phyloP scores from a whole-genome alignment of 2,797 vertebrate genomes.

The Acridotheres tristis region DNA sequence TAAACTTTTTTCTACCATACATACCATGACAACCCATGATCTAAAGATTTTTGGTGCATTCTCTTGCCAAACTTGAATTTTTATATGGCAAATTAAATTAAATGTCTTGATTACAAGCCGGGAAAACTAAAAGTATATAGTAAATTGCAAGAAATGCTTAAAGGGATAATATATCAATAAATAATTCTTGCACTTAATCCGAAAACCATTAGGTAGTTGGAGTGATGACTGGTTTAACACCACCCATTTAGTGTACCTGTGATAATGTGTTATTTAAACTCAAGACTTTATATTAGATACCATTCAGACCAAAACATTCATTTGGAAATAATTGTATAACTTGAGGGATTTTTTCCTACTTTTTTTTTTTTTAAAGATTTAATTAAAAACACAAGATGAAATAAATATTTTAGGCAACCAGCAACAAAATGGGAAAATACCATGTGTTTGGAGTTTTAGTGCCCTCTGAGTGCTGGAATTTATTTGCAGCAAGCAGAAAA shows the following conservation, averaged over 20 bases:
- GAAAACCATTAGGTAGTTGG: constrained; percentile 8
- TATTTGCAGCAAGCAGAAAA: constrained; percentile 94
- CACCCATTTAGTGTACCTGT: background rate
- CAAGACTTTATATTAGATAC: background rate
- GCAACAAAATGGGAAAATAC: constrained; percentile 81
- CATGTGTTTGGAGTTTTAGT: constrained; percentile 86
- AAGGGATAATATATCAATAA: constrained; percentile 3
- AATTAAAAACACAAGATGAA: constrained; percentile 76
- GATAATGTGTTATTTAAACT: background rate
- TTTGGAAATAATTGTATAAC: constrained; percentile 29
- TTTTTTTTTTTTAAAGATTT: constrained; percentile 9
- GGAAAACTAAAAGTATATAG: background rate
- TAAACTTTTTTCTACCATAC: background rate
- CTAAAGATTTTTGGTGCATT: background rate
- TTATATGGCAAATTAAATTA: background rate
- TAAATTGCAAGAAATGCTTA: constrained; percentile 5
- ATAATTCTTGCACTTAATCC: background rate
- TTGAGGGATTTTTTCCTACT: background rate
- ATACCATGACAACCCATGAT: background rate
- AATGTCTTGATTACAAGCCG: background rate
- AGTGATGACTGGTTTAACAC: constrained; percentile 30
- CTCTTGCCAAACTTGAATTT: background rate
- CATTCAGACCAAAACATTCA: background rate
- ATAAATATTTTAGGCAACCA: constrained; percentile 79
- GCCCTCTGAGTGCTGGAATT: constrained; percentile 93